Base-by-base conservation (phyloP, 1,140 invertebrate genomes). In the Tetranychus urticae region DNA sequence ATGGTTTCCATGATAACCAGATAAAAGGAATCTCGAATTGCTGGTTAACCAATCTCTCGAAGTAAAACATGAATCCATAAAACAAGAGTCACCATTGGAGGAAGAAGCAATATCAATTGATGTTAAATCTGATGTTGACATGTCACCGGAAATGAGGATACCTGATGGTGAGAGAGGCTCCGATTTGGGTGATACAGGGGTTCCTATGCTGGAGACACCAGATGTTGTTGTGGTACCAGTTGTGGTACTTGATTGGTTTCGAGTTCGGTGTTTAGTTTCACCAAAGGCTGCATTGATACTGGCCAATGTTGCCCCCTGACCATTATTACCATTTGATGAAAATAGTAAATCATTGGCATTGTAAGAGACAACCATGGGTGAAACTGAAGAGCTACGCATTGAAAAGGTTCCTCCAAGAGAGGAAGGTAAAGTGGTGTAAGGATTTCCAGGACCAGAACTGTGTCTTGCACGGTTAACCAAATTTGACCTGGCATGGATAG, bases 391-490 rank as follows among this genome's bases (percentile, higher is more conserved):
- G 34, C 55, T 56, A 35, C 55, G 31, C 34, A 39, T 35, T 23
- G n/a, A n/a, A 52, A 52, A n/a, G 5, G 10, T n/a, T 31, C 33
- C 33, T 39, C 6, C 12, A 36, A 37, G 8, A 36, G 33, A 36
- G 8, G 34, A 33, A 10, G 34, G 55, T 39, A 56, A 36, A 34
- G 55, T 31, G 14, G 37, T 36, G 39, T 45, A 59, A 8, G 65
- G 65, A 33, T 58, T 62, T 35, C 65, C 65, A 31, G 67, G 67
- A 12, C 67, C 67, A 42, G 67, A 68, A 45, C 61, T 67, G 45
- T 68, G 67, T n/a, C 67, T 55, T 14, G 62, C 57, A n/a, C 63
- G 31, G n/a, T 42, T 50, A 14, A 50, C 31, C 5, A 47, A 12
- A 13, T n/a, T 14, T 36, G 14, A 46, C 14, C 31, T 52, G 1